phyloP scores from a whole-genome alignment of 2,113 vertebrate genomes.

The Gopherus evgoodei region DNA sequence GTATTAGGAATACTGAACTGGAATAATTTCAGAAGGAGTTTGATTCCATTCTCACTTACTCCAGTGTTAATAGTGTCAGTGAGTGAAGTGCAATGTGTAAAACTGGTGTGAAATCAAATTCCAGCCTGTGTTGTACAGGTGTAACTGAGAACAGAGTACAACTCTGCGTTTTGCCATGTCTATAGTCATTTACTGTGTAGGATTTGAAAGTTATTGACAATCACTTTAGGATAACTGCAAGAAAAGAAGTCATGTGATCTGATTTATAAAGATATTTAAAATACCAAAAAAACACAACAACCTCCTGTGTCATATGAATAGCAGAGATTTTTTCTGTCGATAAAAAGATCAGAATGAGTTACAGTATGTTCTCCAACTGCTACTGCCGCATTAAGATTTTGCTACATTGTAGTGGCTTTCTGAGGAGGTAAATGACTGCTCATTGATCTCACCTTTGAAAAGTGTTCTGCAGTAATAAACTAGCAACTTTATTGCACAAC shows the following conservation, averaged over 20 bases:
- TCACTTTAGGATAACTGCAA: not conserved
- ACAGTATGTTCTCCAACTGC: not conserved
- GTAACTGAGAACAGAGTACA: not conserved
- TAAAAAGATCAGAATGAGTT: not conserved
- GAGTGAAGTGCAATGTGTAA: not conserved
- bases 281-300: not conserved
- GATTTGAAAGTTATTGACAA: not conserved
- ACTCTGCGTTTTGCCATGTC: not conserved
- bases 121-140: not conserved
- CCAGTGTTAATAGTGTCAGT: not conserved
- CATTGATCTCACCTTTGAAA: not conserved
- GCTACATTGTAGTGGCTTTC: not conserved
- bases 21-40: not conserved
- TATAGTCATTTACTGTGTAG: not conserved
- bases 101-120: not conserved
- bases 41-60: slow-evolving; percentile 12
- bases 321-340: not conserved
- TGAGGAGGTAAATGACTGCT: not conserved
- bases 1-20: not conserved
- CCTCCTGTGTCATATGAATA: not conserved
- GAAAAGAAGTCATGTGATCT: not conserved
- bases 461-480: not conserved
- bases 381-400: not conserved
- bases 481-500: not conserved
- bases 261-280: not conserved